phyloP scores from a whole-genome alignment of 2,113 vertebrate species.

The Tinamus guttatus region DNA sequence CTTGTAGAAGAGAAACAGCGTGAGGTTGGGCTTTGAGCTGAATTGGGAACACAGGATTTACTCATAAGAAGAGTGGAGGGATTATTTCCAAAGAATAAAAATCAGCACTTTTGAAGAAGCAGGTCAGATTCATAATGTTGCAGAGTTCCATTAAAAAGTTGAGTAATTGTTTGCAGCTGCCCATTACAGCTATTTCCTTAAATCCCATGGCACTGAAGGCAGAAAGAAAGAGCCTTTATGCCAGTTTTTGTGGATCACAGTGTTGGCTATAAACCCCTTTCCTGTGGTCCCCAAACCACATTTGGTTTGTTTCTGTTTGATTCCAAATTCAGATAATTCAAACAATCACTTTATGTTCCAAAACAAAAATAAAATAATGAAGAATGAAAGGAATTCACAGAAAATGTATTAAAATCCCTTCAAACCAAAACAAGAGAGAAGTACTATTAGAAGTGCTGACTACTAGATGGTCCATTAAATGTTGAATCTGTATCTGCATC shows the following conservation, averaged over 20 bases:
- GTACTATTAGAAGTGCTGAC: neutral
- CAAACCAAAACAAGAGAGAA: neutral
- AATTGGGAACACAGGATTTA: neutral
- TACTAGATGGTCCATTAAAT: neutral
- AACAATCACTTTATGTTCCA: neutral
- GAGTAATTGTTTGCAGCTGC: slow-evolving; percentile 78
- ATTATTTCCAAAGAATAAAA: slow-evolving; percentile 1
- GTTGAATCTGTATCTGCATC: neutral
- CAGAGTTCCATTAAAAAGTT: slow-evolving; percentile 53
- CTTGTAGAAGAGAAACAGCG: neutral
- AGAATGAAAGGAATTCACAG: neutral
- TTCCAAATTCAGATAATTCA: slow-evolving; percentile 5
- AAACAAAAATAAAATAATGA: slow-evolving; percentile 23
- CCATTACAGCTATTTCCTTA: slow-evolving; percentile 64
- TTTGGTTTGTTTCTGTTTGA: slow-evolving; percentile 58
- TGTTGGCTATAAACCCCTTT: slow-evolving; percentile 9
- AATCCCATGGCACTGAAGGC: slow-evolving; percentile 45
- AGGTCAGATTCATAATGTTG: slow-evolving; percentile 59
- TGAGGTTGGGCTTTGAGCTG: neutral
- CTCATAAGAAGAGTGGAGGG: neutral
- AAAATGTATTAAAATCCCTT: neutral
- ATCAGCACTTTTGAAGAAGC: slow-evolving; percentile 12
- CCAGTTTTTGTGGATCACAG: slow-evolving; percentile 24
- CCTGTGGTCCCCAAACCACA: neutral
- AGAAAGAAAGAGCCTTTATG: slow-evolving; percentile 26